Percentiles rank a stretch among this genome's conserved stretches.
These are phyloP conservation scores for Hypolimnas misippus DNA, from an alignment of 2,888 invertebrate genomes.

Conservation along the genomic window DNA sequence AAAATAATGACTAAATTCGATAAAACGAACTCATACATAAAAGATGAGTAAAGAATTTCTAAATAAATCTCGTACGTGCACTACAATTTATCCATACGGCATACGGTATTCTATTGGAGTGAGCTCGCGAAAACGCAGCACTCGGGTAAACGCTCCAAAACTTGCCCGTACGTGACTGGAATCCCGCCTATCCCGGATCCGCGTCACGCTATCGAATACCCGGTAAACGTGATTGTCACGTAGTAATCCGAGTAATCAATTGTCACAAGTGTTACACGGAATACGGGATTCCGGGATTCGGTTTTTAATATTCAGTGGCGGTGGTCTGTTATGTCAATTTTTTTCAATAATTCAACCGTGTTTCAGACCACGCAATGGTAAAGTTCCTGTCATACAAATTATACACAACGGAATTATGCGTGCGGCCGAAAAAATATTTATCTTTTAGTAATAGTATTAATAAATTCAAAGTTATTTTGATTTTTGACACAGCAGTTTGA, in stretches of 20 bases:
- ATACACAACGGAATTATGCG: no score
- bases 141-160: constrained; percentile 51
- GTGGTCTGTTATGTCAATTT: not conserved
- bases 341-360: not conserved
- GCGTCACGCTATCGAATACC: constrained; percentile 64
- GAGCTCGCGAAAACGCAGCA: constrained; percentile 44
- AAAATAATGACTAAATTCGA: not conserved
- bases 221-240: constrained; percentile 51
- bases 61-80: constrained; percentile 29
- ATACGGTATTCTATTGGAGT: constrained; percentile 30
- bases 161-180: constrained; percentile 49
- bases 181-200: constrained; percentile 49
- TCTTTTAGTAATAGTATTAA: no score
- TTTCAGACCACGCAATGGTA: not conserved
- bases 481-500: no score
- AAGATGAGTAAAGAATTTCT: not conserved
- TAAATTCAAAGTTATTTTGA: no score
- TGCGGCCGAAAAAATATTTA: no score
- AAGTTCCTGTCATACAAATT: no score
- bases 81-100: constrained; percentile 21
- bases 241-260: constrained; percentile 48
- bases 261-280: constrained; percentile 42
- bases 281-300: constrained; percentile 29
- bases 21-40: not conserved
- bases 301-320: constrained; percentile 24